These are phyloP conservation scores for Vandiemenella viatica DNA, from an alignment of 2,888 invertebrate species.

Conservation along the genomic window DNA sequence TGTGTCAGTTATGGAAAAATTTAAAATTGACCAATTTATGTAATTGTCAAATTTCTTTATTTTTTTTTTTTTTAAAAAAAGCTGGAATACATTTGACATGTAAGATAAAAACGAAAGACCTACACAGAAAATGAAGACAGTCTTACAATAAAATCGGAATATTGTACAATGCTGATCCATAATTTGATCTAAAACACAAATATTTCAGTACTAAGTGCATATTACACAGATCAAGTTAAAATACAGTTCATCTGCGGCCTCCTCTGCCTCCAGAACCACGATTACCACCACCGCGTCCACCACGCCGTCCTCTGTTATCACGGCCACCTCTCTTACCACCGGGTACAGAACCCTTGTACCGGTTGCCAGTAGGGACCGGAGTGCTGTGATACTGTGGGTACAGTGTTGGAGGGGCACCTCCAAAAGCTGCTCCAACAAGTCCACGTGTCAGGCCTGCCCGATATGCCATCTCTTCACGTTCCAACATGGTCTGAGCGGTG, in stretches of 20 bases:
- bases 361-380: not conserved
- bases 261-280: not conserved
- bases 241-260: not conserved
- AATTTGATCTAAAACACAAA: no score
- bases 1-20: no score
- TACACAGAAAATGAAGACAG: no score
- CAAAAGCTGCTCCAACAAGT: constrained; percentile 11
- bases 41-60: no score
- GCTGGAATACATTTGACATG: no score
- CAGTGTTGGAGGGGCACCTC: not conserved
- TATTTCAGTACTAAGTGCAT: no score
- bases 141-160: no score
- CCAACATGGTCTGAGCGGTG: constrained; percentile 13
- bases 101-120: no score
- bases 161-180: no score
- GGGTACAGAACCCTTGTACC: constrained; percentile 1
- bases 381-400: constrained; percentile 4
- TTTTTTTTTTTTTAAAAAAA: no score
- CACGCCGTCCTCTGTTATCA: not conserved
- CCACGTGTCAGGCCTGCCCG: constrained; percentile 13
- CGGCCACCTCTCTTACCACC: not conserved
- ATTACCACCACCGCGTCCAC: not conserved
- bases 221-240: no score
- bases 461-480: constrained; percentile 14
- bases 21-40: no score